These are phyloP conservation scores for Lynx canadensis DNA, from an alignment of 2,113 vertebrate species.

Conservation along the genomic window DNA sequence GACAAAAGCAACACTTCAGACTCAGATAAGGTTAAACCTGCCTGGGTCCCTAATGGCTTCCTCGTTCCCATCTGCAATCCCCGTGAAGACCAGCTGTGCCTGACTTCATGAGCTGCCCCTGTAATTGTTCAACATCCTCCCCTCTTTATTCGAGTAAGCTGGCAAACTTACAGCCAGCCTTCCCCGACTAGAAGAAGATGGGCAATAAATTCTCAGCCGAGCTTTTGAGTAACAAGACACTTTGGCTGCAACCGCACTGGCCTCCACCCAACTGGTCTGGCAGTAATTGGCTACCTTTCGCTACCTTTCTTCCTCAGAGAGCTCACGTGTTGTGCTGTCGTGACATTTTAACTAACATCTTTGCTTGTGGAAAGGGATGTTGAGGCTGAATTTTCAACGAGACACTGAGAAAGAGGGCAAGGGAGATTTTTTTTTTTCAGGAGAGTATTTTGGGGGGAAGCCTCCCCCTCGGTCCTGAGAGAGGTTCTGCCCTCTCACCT, in stretches of 20 bases:
- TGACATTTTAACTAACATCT: slow-evolving; percentile 26
- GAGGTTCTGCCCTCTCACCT: background rate
- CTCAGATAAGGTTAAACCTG: background rate
- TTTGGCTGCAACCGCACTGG: background rate
- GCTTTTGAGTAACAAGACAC: slow-evolving; percentile 58
- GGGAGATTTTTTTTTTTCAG: background rate
- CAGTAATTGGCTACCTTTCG: background rate
- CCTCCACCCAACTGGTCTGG: background rate
- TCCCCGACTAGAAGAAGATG: slow-evolving; percentile 20
- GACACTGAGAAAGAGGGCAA: background rate
- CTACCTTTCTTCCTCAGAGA: background rate
- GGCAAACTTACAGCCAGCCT: slow-evolving; percentile 38
- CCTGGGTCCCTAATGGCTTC: background rate
- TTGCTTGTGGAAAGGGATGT: background rate
- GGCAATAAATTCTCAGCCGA: slow-evolving; percentile 48
- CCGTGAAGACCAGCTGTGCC: background rate
- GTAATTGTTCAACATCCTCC: background rate
- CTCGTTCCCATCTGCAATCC: background rate
- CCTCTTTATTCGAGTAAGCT: slow-evolving; percentile 48
- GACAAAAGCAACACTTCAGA: slow-evolving; percentile 13
- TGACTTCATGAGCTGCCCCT: background rate
- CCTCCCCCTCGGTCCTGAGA: background rate
- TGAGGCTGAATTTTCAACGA: background rate
- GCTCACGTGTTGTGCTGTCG: background rate
- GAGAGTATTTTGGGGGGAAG: background rate